Evolutionary conservation across 2,113 vertebrate genomes (phyloP).

Genomic region (Ailurus styani): DNA sequence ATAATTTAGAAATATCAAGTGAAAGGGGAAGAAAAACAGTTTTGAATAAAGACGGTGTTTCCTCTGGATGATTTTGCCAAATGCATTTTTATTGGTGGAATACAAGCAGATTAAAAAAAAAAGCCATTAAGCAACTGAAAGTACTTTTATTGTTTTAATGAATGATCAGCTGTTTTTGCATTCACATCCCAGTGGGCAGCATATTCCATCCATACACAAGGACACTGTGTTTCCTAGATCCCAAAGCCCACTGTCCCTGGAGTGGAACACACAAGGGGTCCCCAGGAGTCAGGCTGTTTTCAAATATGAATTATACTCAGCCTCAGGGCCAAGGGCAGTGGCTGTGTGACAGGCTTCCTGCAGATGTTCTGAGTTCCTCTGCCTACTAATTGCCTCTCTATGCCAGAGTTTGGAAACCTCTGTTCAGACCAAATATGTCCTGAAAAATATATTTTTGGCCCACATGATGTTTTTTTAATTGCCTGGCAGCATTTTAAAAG

Average conservation of each 20-base stretch:
- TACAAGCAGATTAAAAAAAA: background rate
- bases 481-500: background rate
- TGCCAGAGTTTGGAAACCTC: background rate
- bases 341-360: background rate
- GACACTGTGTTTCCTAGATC: background rate
- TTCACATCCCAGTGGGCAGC: background rate
- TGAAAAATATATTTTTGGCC: background rate
- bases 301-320: background rate
- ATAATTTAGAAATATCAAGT: conserved; percentile 56
- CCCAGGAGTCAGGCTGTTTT: background rate
- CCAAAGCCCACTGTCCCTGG: background rate
- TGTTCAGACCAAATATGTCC: background rate
- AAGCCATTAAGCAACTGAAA: background rate
- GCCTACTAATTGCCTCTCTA: background rate
- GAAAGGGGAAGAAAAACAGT: conserved; percentile 34
- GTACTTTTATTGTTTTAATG: background rate
- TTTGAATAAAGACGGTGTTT: conserved; percentile 40
- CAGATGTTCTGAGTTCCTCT: background rate
- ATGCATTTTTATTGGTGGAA: conserved; percentile 41
- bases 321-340: background rate
- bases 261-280: background rate
- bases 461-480: background rate
- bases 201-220: background rate
- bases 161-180: background rate
- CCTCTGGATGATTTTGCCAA: conserved; percentile 17